Evolutionary conservation across 2,888 invertebrate species (phyloP).

Genomic region (Itoplectis maculator): DNA sequence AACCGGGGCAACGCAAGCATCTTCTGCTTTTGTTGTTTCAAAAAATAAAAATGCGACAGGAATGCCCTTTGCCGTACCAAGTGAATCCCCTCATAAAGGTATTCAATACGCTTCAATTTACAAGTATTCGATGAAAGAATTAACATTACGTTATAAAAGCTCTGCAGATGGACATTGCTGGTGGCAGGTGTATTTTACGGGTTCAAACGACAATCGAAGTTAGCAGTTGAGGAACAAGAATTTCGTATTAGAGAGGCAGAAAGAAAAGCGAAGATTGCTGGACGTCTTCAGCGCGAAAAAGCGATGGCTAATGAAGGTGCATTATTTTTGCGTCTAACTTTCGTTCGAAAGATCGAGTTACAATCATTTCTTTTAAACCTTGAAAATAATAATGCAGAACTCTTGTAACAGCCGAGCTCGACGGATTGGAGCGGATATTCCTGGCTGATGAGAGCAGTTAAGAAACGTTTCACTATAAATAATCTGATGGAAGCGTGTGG

Average conservation of each 20-base stretch:
- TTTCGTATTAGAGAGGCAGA: slow-evolving; percentile 72
- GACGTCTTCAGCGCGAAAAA: slow-evolving; percentile 68
- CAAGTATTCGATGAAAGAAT: no score
- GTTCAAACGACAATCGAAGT: slow-evolving; percentile 71
- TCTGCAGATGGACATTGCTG: slow-evolving; percentile 80
- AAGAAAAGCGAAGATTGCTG: slow-evolving; percentile 77
- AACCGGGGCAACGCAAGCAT: neutral
- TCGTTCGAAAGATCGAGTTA: neutral
- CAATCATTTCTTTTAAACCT: neutral
- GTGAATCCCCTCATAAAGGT: slow-evolving; percentile 62
- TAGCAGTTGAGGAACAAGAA: slow-evolving; percentile 11
- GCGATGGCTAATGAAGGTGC: slow-evolving; percentile 11
- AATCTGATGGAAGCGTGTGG: neutral
- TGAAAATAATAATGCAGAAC: neutral
- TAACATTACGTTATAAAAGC: slow-evolving; percentile 37
- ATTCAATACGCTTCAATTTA: neutral
- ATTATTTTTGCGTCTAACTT: neutral
- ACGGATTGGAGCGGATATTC: slow-evolving; percentile 24
- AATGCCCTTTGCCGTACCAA: slow-evolving; percentile 33
- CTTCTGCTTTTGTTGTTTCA: neutral
- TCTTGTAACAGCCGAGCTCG: slow-evolving; percentile 19
- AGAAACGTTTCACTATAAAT: neutral
- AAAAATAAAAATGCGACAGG: slow-evolving; percentile 37
- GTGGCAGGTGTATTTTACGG: slow-evolving; percentile 81
- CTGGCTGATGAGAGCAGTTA: neutral